Conservation (phyloP, 64 coral and sea anemone species). For the Astreopora myriophthalma region DNA sequence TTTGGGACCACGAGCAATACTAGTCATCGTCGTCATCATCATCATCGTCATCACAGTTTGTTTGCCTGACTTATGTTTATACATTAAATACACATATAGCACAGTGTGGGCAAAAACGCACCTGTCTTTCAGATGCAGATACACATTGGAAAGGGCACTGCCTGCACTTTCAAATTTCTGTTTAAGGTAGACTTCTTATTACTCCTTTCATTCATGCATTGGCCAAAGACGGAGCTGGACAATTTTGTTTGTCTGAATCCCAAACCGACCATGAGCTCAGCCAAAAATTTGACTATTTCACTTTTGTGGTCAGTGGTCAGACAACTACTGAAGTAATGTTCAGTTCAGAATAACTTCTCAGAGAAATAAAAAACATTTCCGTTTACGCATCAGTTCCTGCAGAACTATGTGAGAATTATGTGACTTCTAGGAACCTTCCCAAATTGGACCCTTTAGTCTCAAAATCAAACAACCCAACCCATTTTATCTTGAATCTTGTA, state of each 20-base stretch:
- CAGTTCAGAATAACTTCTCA: background rate
- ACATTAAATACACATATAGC: background rate
- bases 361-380: background rate
- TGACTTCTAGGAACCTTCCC: background rate
- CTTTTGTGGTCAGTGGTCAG: background rate
- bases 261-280: background rate
- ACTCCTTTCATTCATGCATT: background rate
- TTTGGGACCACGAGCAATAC: background rate
- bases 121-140: background rate
- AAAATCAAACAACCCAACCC: background rate
- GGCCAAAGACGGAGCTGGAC: background rate
- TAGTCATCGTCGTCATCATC: background rate
- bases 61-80: background rate
- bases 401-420: background rate
- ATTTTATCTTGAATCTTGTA: background rate
- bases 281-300: background rate
- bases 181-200: background rate
- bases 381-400: background rate
- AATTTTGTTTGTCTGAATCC: background rate
- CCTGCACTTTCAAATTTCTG: background rate
- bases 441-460: background rate
- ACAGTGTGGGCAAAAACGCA: background rate
- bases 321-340: background rate
- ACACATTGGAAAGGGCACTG: background rate
- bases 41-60: background rate